phyloP scores from a whole-genome alignment of 2,888 invertebrate genomes.

The Limnephilus marmoratus region DNA sequence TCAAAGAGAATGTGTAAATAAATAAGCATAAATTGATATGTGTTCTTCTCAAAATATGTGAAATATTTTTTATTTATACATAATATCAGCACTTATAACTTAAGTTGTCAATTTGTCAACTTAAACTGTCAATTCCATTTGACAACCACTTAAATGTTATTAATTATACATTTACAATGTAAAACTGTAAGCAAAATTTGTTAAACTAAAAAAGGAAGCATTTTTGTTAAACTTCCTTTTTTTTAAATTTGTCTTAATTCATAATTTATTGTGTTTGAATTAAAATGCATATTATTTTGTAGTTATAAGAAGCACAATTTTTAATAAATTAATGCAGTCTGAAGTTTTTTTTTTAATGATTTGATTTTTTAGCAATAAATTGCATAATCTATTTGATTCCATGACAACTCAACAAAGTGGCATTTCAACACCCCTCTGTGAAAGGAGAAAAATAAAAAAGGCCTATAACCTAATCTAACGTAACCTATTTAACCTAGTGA shows the following conservation, averaged over 20 bases:
- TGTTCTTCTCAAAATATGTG: conserved; percentile 5
- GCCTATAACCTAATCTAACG: no score
- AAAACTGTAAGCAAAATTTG: background rate
- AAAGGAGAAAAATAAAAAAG: no score
- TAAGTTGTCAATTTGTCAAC: background rate
- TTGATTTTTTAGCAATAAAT: no score
- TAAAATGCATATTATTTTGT: background rate
- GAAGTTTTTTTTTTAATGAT: background rate
- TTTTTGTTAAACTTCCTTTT: conserved; percentile 19
- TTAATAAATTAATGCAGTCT: background rate
- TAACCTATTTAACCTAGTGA: no score
- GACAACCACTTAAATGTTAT: background rate
- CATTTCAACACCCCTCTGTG: no score
- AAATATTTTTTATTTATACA: background rate
- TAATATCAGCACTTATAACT: background rate
- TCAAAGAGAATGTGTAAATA: conserved; percentile 26
- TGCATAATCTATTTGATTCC: no score
- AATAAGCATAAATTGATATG: background rate
- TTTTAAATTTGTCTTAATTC: background rate
- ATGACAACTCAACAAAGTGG: no score
- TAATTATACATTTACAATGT: background rate
- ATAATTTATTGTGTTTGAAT: background rate
- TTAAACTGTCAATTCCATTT: background rate
- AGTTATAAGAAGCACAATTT: conserved; percentile 12
- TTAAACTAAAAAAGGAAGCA: background rate